Evolutionary conservation across 2,113 vertebrate genomes (phyloP).

Genomic region (Emberiza fucata): DNA sequence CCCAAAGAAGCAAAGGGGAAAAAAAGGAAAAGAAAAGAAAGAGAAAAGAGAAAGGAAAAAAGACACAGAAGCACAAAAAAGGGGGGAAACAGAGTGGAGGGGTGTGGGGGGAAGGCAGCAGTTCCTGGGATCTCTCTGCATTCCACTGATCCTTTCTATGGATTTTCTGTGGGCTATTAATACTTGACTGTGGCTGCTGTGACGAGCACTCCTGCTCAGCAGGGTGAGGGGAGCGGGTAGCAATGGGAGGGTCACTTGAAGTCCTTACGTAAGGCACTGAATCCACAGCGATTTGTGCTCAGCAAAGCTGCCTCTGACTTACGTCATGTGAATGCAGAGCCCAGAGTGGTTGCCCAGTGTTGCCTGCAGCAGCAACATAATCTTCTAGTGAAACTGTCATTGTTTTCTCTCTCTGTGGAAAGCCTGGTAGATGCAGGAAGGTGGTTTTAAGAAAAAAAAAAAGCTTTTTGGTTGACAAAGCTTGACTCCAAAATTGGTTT

Average conservation of each 20-base stretch:
- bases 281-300: accelerated
- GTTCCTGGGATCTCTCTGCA: neutral
- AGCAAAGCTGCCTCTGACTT: neutral
- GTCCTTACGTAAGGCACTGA: accelerated
- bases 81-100: accelerated
- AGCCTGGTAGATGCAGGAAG: neutral
- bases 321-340: accelerated
- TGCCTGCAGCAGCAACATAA: neutral
- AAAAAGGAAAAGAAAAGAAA: neutral
- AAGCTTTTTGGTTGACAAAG: neutral
- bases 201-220: neutral
- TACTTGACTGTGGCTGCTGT: neutral
- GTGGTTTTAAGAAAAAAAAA: neutral
- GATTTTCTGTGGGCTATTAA: neutral
- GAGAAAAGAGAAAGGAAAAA: neutral
- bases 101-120: accelerated
- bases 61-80: neutral
- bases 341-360: neutral
- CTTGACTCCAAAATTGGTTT: neutral
- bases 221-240: neutral
- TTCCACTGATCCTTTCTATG: neutral
- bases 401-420: neutral
- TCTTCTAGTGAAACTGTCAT: neutral
- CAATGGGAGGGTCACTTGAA: accelerated
- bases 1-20: neutral